phyloP scores from a whole-genome alignment of 2,113 vertebrate genomes.

The Rhinichthys klamathensis region DNA sequence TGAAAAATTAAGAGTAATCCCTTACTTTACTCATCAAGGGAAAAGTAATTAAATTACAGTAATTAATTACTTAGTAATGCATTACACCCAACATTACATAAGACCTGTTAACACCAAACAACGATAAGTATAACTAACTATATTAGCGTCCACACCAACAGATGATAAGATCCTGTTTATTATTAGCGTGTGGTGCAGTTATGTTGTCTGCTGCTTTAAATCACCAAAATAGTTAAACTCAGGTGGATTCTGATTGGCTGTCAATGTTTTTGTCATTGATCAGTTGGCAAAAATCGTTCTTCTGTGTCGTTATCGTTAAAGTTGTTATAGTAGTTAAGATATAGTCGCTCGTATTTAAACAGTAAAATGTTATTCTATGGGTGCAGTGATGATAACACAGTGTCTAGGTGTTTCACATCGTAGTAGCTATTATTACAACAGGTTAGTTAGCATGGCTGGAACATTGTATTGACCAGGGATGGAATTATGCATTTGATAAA shows the following conservation, averaged over 20 bases:
- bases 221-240: not conserved
- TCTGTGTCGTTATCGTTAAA: not conserved
- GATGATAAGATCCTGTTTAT: not conserved
- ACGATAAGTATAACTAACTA: too few species aligned
- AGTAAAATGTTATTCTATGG: too few species aligned
- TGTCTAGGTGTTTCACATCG: too few species aligned
- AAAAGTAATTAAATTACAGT: too few species aligned
- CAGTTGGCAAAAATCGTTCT: not conserved
- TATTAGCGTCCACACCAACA: not conserved
- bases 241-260: conserved; percentile 2
- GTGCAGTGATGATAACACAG: too few species aligned
- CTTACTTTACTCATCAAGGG: too few species aligned
- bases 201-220: not conserved
- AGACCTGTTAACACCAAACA: not conserved
- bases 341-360: too few species aligned
- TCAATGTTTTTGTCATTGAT: not conserved
- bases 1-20: too few species aligned
- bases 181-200: not conserved
- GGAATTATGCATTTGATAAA: not conserved
- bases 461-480: not conserved
- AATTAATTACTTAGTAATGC: too few species aligned
- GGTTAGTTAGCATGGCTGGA: not conserved
- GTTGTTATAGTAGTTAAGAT: too few species aligned
- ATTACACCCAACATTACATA: not conserved
- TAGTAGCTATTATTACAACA: not conserved